A percentile compares a stretch with the other conserved stretches of the same genome.
phyloP scores from a whole-genome alignment of 1,140 invertebrate genomes.

The Drosophila jambulina region DNA sequence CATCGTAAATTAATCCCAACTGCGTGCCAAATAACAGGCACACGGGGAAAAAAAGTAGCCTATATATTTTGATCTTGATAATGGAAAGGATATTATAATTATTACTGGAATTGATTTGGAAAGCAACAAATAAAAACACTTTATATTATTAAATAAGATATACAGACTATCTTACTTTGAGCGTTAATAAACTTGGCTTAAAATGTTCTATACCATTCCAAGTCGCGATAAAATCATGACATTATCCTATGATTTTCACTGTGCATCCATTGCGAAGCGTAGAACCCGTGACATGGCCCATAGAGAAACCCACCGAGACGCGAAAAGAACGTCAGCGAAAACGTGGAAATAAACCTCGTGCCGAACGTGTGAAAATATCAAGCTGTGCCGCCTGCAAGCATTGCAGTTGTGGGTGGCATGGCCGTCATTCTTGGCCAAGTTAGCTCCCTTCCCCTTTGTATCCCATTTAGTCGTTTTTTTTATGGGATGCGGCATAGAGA shows the following conservation, averaged over 20 bases:
- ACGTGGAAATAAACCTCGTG: conserved; percentile 32
- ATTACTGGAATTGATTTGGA: not conserved
- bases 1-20: conserved; percentile 82
- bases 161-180: too few species aligned
- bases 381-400: conserved; percentile 69
- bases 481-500: conserved; percentile 2
- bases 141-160: not conserved
- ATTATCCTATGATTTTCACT: not conserved
- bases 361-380: conserved; percentile 66
- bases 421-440: conserved; percentile 2
- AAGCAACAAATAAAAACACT: not conserved
- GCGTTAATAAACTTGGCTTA: not conserved
- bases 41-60: conserved; percentile 19
- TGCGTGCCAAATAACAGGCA: conserved; percentile 62
- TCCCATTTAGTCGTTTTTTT: not conserved
- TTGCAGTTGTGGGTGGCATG: conserved; percentile 59
- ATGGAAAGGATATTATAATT: too few species aligned
- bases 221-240: not conserved
- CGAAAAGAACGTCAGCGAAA: conserved; percentile 34
- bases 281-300: conserved; percentile 30
- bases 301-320: conserved; percentile 18
- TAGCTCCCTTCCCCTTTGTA: not conserved
- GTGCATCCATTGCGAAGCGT: conserved; percentile 14
- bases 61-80: not conserved
- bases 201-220: too few species aligned